A percentile compares a stretch with the other conserved stretches of the same genome.
phyloP scores from a whole-genome alignment of 2,888 invertebrate species.

The Scelioninae gen. 1 region DNA sequence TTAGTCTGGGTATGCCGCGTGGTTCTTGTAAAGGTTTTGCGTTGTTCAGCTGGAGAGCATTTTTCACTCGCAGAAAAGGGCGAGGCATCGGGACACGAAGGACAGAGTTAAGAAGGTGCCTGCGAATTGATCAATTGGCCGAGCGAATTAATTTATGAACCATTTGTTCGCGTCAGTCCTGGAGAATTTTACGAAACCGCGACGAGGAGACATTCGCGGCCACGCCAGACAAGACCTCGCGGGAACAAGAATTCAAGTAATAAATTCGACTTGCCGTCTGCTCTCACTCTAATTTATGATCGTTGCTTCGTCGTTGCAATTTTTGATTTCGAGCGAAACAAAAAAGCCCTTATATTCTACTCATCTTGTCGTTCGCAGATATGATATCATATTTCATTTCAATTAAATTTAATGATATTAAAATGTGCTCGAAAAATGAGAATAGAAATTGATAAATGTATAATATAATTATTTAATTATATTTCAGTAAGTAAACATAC shows the following conservation, averaged over 20 bases:
- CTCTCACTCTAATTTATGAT: conserved; percentile 71
- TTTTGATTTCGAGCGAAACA: conserved; percentile 68
- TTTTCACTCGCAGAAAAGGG: conserved; percentile 53
- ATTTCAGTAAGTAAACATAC: too few relatives aligned
- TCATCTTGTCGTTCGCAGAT: conserved; percentile 5
- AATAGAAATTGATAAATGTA: too few relatives aligned
- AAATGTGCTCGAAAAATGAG: too few relatives aligned
- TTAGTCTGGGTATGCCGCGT: conserved; percentile 36
- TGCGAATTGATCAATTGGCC: conserved; percentile 64
- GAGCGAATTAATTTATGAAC: conserved; percentile 71
- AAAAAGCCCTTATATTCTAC: conserved; percentile 26
- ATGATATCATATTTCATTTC: conserved; percentile 9
- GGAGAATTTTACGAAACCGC: conserved; percentile 69
- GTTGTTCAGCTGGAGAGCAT: conserved; percentile 47
- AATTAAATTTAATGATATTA: conserved; percentile 15
- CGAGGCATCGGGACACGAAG: conserved; percentile 33
- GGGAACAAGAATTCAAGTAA: conserved; percentile 70
- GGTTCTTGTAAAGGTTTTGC: conserved; percentile 53
- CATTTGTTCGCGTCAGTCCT: conserved; percentile 73
- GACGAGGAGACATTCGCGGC: conserved; percentile 68
- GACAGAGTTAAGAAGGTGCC: conserved; percentile 66
- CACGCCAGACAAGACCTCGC: conserved; percentile 62
- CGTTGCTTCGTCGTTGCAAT: conserved; percentile 70
- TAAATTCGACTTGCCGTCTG: conserved; percentile 73
- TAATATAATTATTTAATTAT: too few relatives aligned